Evolutionary conservation across 2,113 vertebrate genomes (phyloP), one percentile per base, ranked within the genome.

Genomic region (Xiphophorus maculatus): DNA sequence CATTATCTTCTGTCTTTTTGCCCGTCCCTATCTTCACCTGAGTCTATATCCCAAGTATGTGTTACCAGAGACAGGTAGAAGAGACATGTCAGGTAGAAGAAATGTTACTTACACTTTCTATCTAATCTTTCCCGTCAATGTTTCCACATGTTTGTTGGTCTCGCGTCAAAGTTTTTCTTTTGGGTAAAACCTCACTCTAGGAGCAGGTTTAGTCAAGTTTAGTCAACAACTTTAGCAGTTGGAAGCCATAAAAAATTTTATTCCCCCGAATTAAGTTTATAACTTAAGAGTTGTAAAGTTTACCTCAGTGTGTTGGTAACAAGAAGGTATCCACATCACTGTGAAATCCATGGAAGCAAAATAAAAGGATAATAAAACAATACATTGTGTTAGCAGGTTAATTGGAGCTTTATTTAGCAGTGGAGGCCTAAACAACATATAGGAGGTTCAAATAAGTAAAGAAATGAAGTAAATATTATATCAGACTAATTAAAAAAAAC

Each of bases 61-160:
- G 65, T 58, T 58, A 58, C 51, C 82, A 78, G 74, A 71, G 77
- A 60, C 42, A 30, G 28, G 28, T 28, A 28, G 28, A 28, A 28
- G 28, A 28, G 80, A 82, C 82, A 74, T 85, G 81, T 89, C 73
- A 69, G 76, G 73, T 69, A 71, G 77, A 76, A 74, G 60, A 78
- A 73, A 83, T 58, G 75, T 80, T 69, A 79, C 76, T 89, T 86
- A 81, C 81, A 85, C 69, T 65, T 73, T 71, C 71, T 44, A 73
- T 84, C 81, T 87, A 85, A 88, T 88, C 87, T 80, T 14, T 51
- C 70, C 30, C 29, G 5, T 30, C 62, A 86, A 69, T 73, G 72
- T 71, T 69, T 37, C 25, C 72, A 44, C 74, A 60, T 58, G 22
- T n/a, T 58, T 58, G 51, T n/a, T 58, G 51, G 9, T n/a, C 51